These are phyloP conservation scores for Polydrusus pterygomalis DNA, from an alignment of 2,888 invertebrate genomes.

Conservation along the genomic window DNA sequence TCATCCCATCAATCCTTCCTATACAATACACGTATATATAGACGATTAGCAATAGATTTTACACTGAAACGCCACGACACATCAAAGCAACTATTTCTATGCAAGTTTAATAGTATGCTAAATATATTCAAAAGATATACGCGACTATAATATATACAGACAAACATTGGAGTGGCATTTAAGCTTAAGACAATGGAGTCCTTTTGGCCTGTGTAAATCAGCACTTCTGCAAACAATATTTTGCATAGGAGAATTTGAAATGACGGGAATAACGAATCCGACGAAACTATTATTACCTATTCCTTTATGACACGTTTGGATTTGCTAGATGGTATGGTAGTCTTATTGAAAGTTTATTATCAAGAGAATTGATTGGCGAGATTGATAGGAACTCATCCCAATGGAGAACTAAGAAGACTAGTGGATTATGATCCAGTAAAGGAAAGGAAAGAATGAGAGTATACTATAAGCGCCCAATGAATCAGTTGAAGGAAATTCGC, in stretches of 20 bases:
- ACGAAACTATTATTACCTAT: background rate
- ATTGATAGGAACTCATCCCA: no score
- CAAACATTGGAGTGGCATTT: constrained; percentile 49
- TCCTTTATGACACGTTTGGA: background rate
- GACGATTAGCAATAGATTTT: background rate
- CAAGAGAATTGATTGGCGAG: no score
- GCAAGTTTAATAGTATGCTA: constrained; percentile 22
- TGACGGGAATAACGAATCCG: constrained; percentile 5
- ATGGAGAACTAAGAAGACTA: no score
- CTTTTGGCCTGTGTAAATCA: constrained; percentile 23
- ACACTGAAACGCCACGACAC: background rate
- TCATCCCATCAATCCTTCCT: background rate
- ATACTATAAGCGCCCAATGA: no score
- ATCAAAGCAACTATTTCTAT: constrained; percentile 24
- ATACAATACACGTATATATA: background rate
- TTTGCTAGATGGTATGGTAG: no score
- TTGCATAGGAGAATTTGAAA: constrained; percentile 1
- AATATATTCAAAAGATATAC: constrained; percentile 30
- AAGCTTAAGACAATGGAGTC: constrained; percentile 46
- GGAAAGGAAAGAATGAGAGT: no score
- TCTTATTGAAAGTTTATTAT: no score
- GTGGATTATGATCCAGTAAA: no score
- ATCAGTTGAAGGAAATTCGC: no score
- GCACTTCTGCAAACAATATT: background rate
- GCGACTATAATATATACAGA: constrained; percentile 26